phyloP scores from a whole-genome alignment of 2,888 invertebrate genomes.

The Nesidiocoris tenuis region DNA sequence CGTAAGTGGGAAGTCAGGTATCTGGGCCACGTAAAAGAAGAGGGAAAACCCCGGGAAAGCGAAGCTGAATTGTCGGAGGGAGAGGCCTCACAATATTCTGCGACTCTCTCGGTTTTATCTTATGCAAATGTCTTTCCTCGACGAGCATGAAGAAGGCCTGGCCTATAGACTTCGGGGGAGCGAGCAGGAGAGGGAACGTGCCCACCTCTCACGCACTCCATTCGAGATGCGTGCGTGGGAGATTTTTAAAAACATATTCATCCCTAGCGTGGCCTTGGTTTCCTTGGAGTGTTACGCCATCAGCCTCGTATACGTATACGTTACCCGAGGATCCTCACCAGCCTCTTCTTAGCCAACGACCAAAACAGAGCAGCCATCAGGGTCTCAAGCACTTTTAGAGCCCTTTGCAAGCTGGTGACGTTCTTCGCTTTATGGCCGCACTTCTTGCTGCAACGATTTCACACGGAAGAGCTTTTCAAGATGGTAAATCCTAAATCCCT shows the following conservation, averaged over 20 bases:
- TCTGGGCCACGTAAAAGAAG: constrained; percentile 41
- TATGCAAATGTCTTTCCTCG: constrained; percentile 40
- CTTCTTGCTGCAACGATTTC: neutral
- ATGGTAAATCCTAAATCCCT: too few relatives aligned
- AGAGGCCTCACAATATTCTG: constrained; percentile 7
- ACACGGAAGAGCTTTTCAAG: too few relatives aligned
- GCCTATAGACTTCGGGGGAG: constrained; percentile 17
- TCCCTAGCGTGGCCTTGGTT: neutral
- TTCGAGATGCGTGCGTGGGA: neutral
- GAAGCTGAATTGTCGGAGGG: neutral
- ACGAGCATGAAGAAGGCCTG: constrained; percentile 20
- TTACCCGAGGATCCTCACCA: neutral
- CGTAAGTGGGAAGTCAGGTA: constrained; percentile 45
- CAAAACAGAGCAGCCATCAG: neutral
- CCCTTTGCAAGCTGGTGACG: too few relatives aligned
- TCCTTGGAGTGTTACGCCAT: neutral
- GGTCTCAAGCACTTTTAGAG: neutral
- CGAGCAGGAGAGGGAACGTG: neutral
- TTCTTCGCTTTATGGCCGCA: neutral
- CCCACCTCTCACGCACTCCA: too few relatives aligned
- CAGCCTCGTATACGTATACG: neutral
- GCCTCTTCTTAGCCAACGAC: neutral
- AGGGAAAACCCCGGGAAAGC: neutral
- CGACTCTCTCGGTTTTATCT: constrained; percentile 41
- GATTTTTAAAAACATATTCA: neutral